These are phyloP conservation scores for Tetragonisca angustula DNA, from an alignment of 2,888 invertebrate genomes.

Conservation along the genomic window DNA sequence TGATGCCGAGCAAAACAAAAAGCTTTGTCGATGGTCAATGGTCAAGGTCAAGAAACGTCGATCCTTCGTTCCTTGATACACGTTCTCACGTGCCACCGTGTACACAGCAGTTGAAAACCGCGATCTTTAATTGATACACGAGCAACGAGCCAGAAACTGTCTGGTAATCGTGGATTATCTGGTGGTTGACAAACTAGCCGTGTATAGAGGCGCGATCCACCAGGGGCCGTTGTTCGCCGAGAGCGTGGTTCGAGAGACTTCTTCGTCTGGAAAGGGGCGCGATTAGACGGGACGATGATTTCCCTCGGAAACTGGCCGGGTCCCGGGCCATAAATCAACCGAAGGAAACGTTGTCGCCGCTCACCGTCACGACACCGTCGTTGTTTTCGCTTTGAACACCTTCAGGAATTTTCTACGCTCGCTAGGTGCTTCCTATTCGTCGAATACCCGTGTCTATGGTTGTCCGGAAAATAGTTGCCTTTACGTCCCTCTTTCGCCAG, in stretches of 20 bases:
- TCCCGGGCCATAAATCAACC: constrained; percentile 15
- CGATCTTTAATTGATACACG: background rate
- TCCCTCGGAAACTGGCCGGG: background rate
- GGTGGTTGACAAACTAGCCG: background rate
- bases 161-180: background rate
- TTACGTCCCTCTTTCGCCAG: too few relatives aligned
- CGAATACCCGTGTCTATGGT: background rate
- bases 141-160: background rate
- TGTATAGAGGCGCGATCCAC: background rate
- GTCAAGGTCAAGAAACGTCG: too few relatives aligned
- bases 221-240: background rate
- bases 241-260: background rate
- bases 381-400: background rate
- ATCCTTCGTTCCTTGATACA: too few relatives aligned
- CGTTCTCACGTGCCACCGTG: too few relatives aligned
- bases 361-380: background rate
- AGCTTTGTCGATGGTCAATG: too few relatives aligned
- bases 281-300: constrained; percentile 6
- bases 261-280: background rate
- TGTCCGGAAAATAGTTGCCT: background rate
- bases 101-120: too few relatives aligned
- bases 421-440: background rate
- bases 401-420: background rate
- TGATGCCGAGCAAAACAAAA: too few relatives aligned
- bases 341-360: background rate